A percentile compares a stretch with the other conserved stretches of the same genome.
Conservation (phyloP, 2,888 invertebrate genomes). For the Sarcophaga carnaria region DNA sequence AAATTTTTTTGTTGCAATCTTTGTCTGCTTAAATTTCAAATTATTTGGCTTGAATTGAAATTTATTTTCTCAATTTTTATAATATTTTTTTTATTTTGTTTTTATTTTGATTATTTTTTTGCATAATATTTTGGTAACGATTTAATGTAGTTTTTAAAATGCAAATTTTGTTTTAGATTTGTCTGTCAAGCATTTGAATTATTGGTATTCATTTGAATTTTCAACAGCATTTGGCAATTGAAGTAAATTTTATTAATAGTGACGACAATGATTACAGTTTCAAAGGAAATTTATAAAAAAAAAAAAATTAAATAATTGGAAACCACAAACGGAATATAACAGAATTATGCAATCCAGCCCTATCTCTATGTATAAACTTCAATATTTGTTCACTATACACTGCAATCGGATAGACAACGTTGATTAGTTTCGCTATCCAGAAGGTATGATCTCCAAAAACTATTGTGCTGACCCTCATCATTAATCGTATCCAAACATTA, state of each 20-base stretch:
- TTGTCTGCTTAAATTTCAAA: slow-evolving; percentile 44
- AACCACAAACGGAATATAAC: neutral
- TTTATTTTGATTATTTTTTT: slow-evolving; percentile 42
- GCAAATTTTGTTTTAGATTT: slow-evolving; percentile 60
- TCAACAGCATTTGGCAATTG: slow-evolving; percentile 25
- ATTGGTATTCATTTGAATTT: slow-evolving; percentile 18
- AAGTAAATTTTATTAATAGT: neutral
- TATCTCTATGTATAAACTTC: too few relatives aligned
- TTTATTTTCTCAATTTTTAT: too few relatives aligned
- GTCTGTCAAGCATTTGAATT: slow-evolving; percentile 27
- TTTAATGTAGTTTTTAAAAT: slow-evolving; percentile 59
- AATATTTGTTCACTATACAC: too few relatives aligned
- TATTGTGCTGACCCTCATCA: too few relatives aligned
- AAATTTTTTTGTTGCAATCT: too few relatives aligned
- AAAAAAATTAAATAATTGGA: neutral
- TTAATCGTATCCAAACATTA: too few relatives aligned
- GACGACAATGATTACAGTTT: neutral
- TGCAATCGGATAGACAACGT: too few relatives aligned
- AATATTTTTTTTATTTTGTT: too few relatives aligned
- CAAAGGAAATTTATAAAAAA: neutral
- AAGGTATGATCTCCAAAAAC: too few relatives aligned
- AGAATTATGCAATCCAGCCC: neutral
- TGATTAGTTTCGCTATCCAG: too few relatives aligned
- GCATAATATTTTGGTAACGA: slow-evolving; percentile 60
- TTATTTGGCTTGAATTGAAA: slow-evolving; percentile 16